Evolutionary conservation across 1,140 invertebrate species (phyloP).

Genomic region (Epicauta chinensis): DNA sequence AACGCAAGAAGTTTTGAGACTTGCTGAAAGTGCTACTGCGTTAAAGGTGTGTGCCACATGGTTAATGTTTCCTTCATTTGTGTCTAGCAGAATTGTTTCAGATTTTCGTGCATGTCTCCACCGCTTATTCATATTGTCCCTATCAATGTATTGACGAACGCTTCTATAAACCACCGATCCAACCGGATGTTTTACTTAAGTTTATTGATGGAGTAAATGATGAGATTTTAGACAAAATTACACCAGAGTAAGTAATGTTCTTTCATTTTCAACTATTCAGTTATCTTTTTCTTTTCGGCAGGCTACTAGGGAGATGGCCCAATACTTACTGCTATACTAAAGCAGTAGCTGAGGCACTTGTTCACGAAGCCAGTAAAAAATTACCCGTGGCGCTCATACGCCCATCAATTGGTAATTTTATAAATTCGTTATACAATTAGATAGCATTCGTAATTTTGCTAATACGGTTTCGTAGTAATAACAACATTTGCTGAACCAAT

Average conservation of each 20-base stretch:
- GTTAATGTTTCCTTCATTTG: no score
- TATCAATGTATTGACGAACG: constrained; percentile 48
- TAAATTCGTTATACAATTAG: no score
- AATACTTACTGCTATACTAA: constrained; percentile 60
- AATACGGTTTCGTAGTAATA: constrained; percentile 49
- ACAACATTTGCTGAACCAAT: constrained; percentile 63
- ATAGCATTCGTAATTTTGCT: background rate
- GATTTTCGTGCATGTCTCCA: constrained; percentile 46
- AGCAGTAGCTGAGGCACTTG: constrained; percentile 52
- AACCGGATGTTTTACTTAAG: constrained; percentile 12
- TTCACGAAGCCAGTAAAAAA: constrained; percentile 46
- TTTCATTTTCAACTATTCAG: no score
- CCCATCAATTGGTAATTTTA: constrained; percentile 53
- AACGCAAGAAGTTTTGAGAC: no score
- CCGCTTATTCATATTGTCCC: constrained; percentile 57
- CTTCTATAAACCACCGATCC: constrained; percentile 50
- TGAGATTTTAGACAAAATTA: background rate
- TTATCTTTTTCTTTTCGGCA: constrained; percentile 6
- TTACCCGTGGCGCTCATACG: constrained; percentile 53
- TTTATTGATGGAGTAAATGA: background rate
- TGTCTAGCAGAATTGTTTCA: background rate
- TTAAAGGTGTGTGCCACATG: no score
- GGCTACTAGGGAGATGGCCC: constrained; percentile 49
- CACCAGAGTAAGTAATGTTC: background rate
- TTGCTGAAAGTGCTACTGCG: no score